Conservation (phyloP, 1,140 invertebrate genomes). For the Temnothorax longispinosus region DNA sequence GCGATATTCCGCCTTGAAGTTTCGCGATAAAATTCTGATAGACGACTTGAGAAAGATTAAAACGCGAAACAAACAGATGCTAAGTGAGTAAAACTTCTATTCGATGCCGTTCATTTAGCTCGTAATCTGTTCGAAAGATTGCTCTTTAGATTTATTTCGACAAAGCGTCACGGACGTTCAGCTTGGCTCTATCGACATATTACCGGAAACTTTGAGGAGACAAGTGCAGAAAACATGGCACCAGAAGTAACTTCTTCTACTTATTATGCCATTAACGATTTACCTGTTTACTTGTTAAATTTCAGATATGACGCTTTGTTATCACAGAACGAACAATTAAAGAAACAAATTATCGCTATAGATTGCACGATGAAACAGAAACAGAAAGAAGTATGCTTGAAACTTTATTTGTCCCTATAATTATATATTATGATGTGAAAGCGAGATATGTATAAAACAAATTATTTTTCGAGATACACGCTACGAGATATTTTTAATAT, state of each 20-base stretch:
- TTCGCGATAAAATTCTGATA: slow-evolving; percentile 44
- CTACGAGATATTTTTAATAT: neutral
- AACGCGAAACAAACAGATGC: slow-evolving; percentile 73
- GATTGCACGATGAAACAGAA: slow-evolving; percentile 64
- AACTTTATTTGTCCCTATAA: neutral
- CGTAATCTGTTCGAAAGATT: neutral
- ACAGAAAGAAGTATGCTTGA: slow-evolving; percentile 60
- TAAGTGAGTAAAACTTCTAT: slow-evolving; percentile 64
- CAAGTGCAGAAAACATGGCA: slow-evolving; percentile 75
- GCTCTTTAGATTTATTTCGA: slow-evolving; percentile 75
- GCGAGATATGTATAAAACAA: neutral
- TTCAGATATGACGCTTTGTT: slow-evolving; percentile 76
- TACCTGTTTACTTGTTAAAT: neutral
- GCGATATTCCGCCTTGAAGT: slow-evolving; percentile 67
- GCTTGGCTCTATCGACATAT: slow-evolving; percentile 39
- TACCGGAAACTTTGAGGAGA: slow-evolving; percentile 69
- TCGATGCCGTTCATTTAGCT: neutral
- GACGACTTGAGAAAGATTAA: slow-evolving; percentile 71
- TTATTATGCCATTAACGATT: neutral
- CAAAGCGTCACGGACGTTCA: slow-evolving; percentile 72
- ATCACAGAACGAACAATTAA: slow-evolving; percentile 68
- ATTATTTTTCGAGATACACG: neutral
- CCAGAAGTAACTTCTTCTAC: slow-evolving; percentile 67
- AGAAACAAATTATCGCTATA: slow-evolving; percentile 47
- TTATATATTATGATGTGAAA: neutral